Evolutionary conservation across 1,140 invertebrate genomes (phyloP), one percentile per base, ranked within the genome.

Genomic region (Temnothorax curvispinosus): DNA sequence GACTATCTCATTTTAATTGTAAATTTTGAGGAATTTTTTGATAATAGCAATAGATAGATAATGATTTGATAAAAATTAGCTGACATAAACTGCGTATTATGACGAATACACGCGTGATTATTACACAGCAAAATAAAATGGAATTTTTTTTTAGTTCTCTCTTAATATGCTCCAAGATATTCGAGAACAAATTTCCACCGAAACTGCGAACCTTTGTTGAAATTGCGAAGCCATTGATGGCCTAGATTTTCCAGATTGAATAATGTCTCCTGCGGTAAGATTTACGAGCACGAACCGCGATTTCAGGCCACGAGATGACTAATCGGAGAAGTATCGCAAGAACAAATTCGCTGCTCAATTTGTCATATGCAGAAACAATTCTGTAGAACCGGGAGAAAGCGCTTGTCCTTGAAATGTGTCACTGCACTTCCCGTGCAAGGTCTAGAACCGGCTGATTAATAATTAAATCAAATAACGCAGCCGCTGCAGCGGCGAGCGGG

Each of bases 381-480:
- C n/a, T 1, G 35, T 71, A 58, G 35, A 5, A 21, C 8, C 7
- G n/a, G 44, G 35, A 2, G 5, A 35, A 38, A 18, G 35, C 15
- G 52, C 11, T 69, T 18, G 65, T 41, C 85, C 90, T 91, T 91
- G 87, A 58, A 78, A 72, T 71, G 82, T 90, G 91, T 92, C 90
- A 89, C 64, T 92, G 90, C 88, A 90, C 91, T 65, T 72, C 18
- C 58, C 75, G 38, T 7, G 47, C 72, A 75, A 85, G 65, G 69
- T 86, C 60, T 82, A 71, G 76, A 76, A 89, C 50, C 50, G 77
- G 56, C 18, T 71, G 41, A 90, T 93, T 92, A 90, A 93, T 92
- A 92, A 93, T 93, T 90, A 64, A 92, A 88, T 74, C 47, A 72
- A 84, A 38, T 75, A 78, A 64, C 72, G 60, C 77, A 77, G 65